Evolutionary conservation across 2,113 vertebrate genomes (phyloP).

Genomic region (Scortum barcoo): DNA sequence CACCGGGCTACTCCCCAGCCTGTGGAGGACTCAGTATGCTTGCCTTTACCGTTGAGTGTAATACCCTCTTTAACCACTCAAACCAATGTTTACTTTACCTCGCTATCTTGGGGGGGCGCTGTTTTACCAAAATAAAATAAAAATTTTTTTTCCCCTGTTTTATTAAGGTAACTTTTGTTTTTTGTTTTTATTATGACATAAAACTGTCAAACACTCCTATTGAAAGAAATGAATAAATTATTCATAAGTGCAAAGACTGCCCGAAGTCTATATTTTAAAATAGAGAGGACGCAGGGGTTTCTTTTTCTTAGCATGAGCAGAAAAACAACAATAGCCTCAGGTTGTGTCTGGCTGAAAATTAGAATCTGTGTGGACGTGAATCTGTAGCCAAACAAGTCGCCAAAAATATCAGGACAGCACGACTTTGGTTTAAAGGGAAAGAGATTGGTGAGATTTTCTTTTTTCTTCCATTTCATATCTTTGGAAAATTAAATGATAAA

Average conservation of each 20-base stretch:
- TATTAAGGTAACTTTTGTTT: not conserved
- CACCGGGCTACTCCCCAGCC: not conserved
- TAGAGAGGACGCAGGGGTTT: not conserved
- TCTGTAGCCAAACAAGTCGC: conserved; percentile 16
- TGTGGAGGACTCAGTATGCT: not conserved
- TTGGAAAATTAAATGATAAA: not conserved
- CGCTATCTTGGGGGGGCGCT: not conserved
- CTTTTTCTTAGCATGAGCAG: not conserved
- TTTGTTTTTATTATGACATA: not conserved
- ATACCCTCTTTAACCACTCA: not conserved
- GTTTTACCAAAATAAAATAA: not conserved
- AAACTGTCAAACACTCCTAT: not conserved
- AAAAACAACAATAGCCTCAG: conserved; percentile 44
- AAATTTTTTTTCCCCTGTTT: not conserved
- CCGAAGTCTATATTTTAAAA: conserved; percentile 34
- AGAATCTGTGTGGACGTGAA: conserved; percentile 4
- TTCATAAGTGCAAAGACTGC: conserved; percentile 5
- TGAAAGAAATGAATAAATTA: not conserved
- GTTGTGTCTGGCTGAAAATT: conserved; percentile 50
- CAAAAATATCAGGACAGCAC: not conserved
- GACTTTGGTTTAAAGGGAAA: not conserved
- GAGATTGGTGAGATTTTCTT: conserved; percentile 1
- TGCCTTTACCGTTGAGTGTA: not conserved
- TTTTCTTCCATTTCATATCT: not conserved
- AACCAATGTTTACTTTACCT: too few species aligned